These are phyloP conservation scores for Hystrix brachyura DNA, from an alignment of 2,113 vertebrate species.

Conservation along the genomic window DNA sequence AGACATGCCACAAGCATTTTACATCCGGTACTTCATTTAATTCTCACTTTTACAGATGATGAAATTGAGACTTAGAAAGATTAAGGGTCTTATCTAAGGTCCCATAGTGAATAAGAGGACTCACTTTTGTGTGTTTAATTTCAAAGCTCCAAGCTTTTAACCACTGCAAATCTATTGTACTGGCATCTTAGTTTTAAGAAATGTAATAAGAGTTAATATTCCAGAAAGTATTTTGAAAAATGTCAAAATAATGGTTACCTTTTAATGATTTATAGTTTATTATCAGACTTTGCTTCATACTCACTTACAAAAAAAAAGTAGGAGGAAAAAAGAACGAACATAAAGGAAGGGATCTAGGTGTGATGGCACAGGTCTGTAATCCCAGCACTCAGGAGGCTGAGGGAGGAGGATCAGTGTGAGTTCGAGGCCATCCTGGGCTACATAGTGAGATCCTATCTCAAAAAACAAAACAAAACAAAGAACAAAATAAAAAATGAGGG, in stretches of 20 bases:
- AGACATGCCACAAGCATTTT: slow-evolving; percentile 57
- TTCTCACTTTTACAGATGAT: slow-evolving; percentile 57
- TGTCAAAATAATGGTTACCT: not conserved
- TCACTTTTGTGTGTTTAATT: slow-evolving; percentile 64
- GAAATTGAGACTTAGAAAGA: slow-evolving; percentile 60
- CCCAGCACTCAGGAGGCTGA: too few species aligned
- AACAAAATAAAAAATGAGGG: too few species aligned
- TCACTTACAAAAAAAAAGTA: not conserved
- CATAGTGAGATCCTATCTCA: too few species aligned
- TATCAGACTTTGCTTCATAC: slow-evolving; percentile 8
- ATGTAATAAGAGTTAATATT: slow-evolving; percentile 58
- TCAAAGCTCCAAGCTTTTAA: not conserved
- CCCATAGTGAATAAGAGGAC: slow-evolving; percentile 50
- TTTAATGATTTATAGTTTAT: slow-evolving; percentile 12
- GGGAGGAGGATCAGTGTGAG: too few species aligned
- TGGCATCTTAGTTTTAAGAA: slow-evolving; percentile 43
- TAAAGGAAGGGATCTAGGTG: not conserved
- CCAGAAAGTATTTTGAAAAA: slow-evolving; percentile 56
- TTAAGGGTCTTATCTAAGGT: slow-evolving; percentile 65
- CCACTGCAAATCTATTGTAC: not conserved
- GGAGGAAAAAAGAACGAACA: not conserved
- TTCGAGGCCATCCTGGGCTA: too few species aligned
- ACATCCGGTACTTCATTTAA: slow-evolving; percentile 61
- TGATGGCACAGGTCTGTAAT: too few species aligned
- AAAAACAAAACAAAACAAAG: too few species aligned